Base-by-base conservation (phyloP, 2,888 invertebrate genomes). In the Meliscaeva auricollis region DNA sequence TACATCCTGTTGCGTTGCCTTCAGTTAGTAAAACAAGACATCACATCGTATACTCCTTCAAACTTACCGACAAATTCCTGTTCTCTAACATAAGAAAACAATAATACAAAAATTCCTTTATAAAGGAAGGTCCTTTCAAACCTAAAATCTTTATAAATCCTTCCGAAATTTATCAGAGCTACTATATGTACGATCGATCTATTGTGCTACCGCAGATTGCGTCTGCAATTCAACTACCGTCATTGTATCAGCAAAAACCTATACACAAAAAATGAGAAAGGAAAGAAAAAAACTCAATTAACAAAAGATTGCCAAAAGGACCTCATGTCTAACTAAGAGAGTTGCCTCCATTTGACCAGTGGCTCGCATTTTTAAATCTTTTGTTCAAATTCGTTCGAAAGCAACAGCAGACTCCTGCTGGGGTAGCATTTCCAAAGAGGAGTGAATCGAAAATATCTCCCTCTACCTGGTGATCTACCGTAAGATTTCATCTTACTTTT, bases 181-280 rank as follows among this genome's bases (percentile, higher is more conserved):
- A n/a, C n/a, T n/a, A n/a, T n/a, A 4, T 26, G 4, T 15, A 80
- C 46, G 50, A 32, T 62, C 81, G 72, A 76, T 77, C 85, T 81
- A 77, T 85, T 85, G 85, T 81, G 68, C 85, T 73, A 81, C 85
- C 81, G 72, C 85, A 85, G 81, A 85, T 81, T 85, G 85, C 85
- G 81, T 69, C 84, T 79, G 70, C 64, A 35, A 72, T 72, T 75
- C 85, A 20, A 68, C 85, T 85, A 81, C 85, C 81, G 81, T 54
- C 74, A 70, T 84, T 84, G 78, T 83, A 26, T 76, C 15, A 68
- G 50, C n/a, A 30, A 64, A 68, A 52, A 62, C 26, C n/a, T n/a
- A n/a, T 26, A 26, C 2, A 26, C 2, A 26, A 26, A 26, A 26
- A 26, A 26, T 3, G 3, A 2, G 32, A 70, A 56, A 52, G 2